Conservation (phyloP, 2,797 vertebrate genomes). For the Tarsius wallacei region DNA sequence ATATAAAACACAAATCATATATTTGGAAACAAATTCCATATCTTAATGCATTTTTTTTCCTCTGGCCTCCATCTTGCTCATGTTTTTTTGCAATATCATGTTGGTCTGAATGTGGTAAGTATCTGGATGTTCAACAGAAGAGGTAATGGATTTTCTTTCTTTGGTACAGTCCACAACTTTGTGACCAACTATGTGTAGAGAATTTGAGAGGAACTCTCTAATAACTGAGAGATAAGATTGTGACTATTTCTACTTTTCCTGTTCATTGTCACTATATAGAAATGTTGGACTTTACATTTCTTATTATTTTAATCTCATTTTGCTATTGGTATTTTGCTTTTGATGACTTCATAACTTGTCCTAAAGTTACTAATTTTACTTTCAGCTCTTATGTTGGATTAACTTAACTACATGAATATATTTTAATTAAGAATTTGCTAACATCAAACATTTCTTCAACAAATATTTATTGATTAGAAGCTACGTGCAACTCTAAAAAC, state of each 20-base stretch:
- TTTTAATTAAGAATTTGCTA: background rate
- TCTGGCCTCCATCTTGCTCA: background rate
- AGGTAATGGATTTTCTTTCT: background rate
- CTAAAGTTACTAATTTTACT: background rate
- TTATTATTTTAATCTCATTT: background rate
- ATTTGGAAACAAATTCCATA: background rate
- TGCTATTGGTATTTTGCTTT: conserved; percentile 22
- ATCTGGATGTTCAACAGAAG: background rate
- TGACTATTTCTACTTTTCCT: background rate
- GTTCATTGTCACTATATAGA: background rate
- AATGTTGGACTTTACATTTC: background rate
- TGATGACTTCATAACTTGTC: background rate
- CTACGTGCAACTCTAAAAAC: background rate
- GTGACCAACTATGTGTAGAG: background rate
- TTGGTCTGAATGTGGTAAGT: background rate
- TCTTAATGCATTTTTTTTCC: background rate
- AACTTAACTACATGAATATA: background rate
- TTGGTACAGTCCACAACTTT: background rate
- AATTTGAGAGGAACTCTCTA: background rate
- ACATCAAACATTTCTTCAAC: background rate
- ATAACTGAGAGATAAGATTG: background rate
- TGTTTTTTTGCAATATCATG: background rate
- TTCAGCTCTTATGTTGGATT: background rate
- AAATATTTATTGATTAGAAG: background rate
- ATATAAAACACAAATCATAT: background rate